phyloP scores from a whole-genome alignment of 2,113 vertebrate species.

The Dicrurus megarhynchus region DNA sequence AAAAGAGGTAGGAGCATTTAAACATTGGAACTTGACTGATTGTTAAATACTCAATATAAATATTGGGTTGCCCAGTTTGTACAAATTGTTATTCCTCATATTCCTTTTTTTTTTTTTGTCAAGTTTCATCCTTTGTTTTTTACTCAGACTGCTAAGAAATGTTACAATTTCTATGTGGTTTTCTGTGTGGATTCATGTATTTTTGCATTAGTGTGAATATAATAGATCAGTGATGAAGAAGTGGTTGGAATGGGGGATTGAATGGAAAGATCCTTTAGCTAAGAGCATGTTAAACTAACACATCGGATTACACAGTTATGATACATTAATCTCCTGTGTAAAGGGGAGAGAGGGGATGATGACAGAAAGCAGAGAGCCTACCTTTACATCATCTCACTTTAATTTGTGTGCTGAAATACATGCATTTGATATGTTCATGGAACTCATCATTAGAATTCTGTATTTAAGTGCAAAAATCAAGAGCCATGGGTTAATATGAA shows the following conservation, averaged over 20 bases:
- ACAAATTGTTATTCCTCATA: not conserved
- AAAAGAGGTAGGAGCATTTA: not conserved
- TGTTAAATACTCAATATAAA: not conserved
- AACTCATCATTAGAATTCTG: not conserved
- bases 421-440: not conserved
- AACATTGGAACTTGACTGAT: not conserved
- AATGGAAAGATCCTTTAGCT: not conserved
- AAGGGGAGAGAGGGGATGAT: not conserved
- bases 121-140: not conserved
- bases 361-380: not conserved
- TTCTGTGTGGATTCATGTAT: not conserved
- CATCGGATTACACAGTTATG: not conserved
- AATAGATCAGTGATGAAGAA: not conserved
- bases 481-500: not conserved
- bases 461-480: not conserved
- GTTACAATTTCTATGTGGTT: not conserved
- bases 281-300: not conserved
- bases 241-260: not conserved
- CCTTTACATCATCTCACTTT: not conserved
- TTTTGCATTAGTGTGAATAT: not conserved
- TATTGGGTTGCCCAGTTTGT: not conserved
- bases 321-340: not conserved
- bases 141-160: not conserved
- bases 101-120: not conserved
- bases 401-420: not conserved